Evolutionary conservation across 64 coral and sea anemone genomes (phyloP), one percentile per base, ranked within the genome.

Genomic region (Astreopora myriophthalma): DNA sequence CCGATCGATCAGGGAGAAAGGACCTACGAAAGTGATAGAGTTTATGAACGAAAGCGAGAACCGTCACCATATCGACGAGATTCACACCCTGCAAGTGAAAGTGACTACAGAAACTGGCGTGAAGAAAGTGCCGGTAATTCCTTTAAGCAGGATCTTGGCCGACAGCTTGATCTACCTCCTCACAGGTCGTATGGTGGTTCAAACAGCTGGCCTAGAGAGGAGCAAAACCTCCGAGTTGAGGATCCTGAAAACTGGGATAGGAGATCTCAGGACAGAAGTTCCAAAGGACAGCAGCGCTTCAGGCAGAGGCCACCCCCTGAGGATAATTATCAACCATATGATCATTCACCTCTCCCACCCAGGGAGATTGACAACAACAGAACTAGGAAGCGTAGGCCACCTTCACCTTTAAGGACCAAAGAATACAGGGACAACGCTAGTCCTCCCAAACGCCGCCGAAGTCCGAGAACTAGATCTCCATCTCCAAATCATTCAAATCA

Each of bases 401-500:
- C 79, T 28, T 95, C 94, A 13, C 85, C 93, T 46, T 22, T 89
- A 70, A 34, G 84, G 71, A 85, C 42, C 51, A 95, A 79, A 74
- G 87, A 92, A 25, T 94, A 78, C 87, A 88, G 57, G 68, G 84
- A 94, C 16, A 81, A 87, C 34, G 87, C 86, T 14, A 94, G 74
- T 60, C 91, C 79, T 70, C 67, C 86, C 17, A 97, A 97, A 85
- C 92, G 79, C 26, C 92, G 86, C 33, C 94, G 81, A 84, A 94
- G 87, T 42, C 85, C 96, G 94, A 98, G 96, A 91, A 98, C 92
- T 84, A 91, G 89, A 83, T 98, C 96, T 73, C 89, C 91, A 87
- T 98, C 96, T 49, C 96, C 96, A 65, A 85, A 91, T 92, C 92
- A 88, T 74, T 35, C 84, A 17, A 92, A 94, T 88, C 88, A 94